A percentile compares a stretch with the other conserved stretches of the same genome.
Conservation (phyloP, 2,797 vertebrate genomes). For the Okamejei kenojei region DNA sequence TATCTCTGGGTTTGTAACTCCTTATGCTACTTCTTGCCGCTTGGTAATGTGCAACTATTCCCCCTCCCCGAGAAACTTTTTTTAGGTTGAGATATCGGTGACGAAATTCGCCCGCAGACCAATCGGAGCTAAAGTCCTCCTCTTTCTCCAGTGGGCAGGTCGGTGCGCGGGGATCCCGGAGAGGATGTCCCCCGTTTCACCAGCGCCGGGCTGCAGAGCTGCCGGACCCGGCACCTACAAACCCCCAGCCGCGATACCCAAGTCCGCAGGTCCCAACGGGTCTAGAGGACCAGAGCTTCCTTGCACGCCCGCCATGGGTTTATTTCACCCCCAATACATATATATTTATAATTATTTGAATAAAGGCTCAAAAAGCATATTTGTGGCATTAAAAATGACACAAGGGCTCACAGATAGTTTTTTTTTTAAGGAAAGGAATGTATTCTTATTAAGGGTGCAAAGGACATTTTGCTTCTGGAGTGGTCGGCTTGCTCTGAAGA, state of each 20-base stretch:
- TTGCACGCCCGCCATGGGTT: neutral
- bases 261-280: neutral
- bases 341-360: no score
- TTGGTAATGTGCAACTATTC: neutral
- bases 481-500: no score
- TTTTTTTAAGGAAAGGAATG: no score
- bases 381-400: neutral
- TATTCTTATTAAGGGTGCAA: no score
- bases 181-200: neutral
- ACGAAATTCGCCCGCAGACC: slow-evolving; percentile 5
- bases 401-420: neutral
- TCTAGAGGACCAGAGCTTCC: neutral
- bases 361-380: neutral
- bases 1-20: neutral
- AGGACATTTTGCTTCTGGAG: no score
- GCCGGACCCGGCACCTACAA: neutral
- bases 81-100: slow-evolving; percentile 12
- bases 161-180: neutral
- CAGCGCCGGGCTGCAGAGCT: no score
- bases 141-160: neutral
- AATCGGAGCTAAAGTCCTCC: neutral
- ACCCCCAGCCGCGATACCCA: neutral
- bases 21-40: neutral
- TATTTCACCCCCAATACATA: neutral
- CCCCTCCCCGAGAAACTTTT: neutral